These are phyloP conservation scores for Amazona finschi DNA, from an alignment of 2,797 vertebrate genomes.

Conservation along the genomic window DNA sequence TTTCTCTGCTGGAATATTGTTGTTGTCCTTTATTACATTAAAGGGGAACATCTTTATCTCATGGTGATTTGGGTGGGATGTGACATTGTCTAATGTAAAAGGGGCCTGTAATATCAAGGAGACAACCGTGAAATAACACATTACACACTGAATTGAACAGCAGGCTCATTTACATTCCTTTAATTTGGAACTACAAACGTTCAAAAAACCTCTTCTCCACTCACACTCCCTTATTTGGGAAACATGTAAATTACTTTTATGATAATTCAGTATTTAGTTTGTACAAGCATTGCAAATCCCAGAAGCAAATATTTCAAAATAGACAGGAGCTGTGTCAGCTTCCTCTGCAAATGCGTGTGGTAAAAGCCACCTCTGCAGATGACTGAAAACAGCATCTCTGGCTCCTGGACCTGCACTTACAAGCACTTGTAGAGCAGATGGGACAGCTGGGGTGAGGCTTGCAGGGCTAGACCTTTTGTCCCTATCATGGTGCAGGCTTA, in stretches of 20 bases:
- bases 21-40: slow-evolving; percentile 46
- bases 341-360: background rate
- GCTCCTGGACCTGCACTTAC: background rate
- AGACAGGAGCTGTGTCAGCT: slow-evolving; percentile 15
- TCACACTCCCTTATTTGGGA: slow-evolving; percentile 50
- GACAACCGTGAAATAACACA: slow-evolving; percentile 64
- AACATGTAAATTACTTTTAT: slow-evolving; percentile 59
- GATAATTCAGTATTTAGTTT: slow-evolving; percentile 60
- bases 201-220: slow-evolving; percentile 13
- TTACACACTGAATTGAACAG: slow-evolving; percentile 66
- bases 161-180: slow-evolving; percentile 65
- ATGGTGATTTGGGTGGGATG: slow-evolving; percentile 50
- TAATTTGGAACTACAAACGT: slow-evolving; percentile 62
- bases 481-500: background rate
- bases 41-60: slow-evolving; percentile 60
- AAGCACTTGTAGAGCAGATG: background rate
- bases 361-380: background rate
- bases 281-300: slow-evolving; percentile 47
- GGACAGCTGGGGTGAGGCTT: background rate
- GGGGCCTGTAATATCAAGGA: slow-evolving; percentile 52
- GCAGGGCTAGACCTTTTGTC: background rate
- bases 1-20: slow-evolving; percentile 25
- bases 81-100: slow-evolving; percentile 39
- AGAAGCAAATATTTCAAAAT: slow-evolving; percentile 38
- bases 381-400: fast-evolving